These are phyloP conservation scores for Zaprionus tsacasi DNA, from an alignment of 1,140 invertebrate species.

Conservation along the genomic window DNA sequence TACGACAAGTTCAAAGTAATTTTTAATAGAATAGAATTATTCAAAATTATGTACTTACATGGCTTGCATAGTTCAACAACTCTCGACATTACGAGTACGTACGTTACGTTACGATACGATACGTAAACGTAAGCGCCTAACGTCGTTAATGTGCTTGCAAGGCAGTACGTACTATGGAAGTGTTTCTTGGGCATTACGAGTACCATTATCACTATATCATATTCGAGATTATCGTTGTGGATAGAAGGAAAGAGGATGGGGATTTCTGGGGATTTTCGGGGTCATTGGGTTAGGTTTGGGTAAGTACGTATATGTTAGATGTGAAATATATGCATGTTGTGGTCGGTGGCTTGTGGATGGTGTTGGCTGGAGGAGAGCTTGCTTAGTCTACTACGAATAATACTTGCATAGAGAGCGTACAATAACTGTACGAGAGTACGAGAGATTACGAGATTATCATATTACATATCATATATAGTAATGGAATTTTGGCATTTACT, in stretches of 20 bases:
- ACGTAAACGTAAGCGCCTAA: slow-evolving; percentile 28
- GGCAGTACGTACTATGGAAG: slow-evolving; percentile 74
- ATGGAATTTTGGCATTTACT: slow-evolving; percentile 73
- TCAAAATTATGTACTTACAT: slow-evolving; percentile 82
- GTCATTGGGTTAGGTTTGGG: slow-evolving; percentile 18
- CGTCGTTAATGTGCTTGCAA: slow-evolving; percentile 68
- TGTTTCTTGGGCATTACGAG: slow-evolving; percentile 39
- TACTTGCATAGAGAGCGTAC: slow-evolving; percentile 73
- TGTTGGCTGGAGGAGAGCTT: slow-evolving; percentile 52
- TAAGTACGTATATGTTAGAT: slow-evolving; percentile 30
- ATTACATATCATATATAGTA: slow-evolving; percentile 46
- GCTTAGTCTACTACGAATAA: slow-evolving; percentile 72
- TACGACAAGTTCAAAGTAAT: slow-evolving; percentile 84
- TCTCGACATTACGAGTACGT: slow-evolving; percentile 53
- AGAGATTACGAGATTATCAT: slow-evolving; percentile 32
- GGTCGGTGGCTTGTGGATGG: slow-evolving; percentile 2
- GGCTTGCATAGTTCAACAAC: slow-evolving; percentile 72
- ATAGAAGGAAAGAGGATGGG: not conserved
- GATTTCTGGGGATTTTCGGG: slow-evolving; percentile 14
- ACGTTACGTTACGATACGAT: slow-evolving; percentile 29
- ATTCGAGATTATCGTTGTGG: slow-evolving; percentile 16
- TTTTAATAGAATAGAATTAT: slow-evolving; percentile 71
- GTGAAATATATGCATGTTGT: slow-evolving; percentile 4
- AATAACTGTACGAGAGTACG: slow-evolving; percentile 39
- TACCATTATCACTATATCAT: slow-evolving; percentile 47